Evolutionary conservation across 2,888 invertebrate species (phyloP).

Genomic region (Lymantria dispar): DNA sequence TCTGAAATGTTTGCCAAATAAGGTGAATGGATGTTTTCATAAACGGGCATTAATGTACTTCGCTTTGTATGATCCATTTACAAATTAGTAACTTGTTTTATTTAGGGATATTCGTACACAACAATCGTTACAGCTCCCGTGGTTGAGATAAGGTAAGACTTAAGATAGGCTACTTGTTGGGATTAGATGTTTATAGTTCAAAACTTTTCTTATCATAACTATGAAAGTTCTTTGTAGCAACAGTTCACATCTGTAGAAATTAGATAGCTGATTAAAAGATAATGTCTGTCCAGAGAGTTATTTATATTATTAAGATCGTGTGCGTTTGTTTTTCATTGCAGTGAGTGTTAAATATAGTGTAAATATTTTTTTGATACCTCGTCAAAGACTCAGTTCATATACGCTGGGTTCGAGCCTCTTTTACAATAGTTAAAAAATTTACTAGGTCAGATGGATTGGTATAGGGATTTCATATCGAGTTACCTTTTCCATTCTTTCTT

Average conservation of each 20-base stretch:
- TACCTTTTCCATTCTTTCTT: too few species aligned
- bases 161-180: background rate
- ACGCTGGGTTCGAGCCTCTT: too few species aligned
- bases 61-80: background rate
- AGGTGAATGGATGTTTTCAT: slow-evolving; percentile 25
- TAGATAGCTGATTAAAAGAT: background rate
- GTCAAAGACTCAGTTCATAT: too few species aligned
- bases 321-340: too few species aligned
- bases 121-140: background rate
- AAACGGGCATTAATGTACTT: slow-evolving; percentile 9
- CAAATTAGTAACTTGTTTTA: background rate
- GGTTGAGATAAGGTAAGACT: background rate
- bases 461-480: too few species aligned
- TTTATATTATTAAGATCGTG: too few species aligned
- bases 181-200: background rate
- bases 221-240: too few species aligned
- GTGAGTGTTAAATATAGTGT: too few species aligned
- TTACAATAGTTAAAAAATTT: too few species aligned
- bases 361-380: too few species aligned
- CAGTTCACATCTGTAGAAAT: background rate
- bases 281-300: too few species aligned
- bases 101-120: background rate
- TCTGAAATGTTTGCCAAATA: slow-evolving; percentile 25
- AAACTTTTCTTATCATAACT: background rate
- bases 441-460: too few species aligned